Percentiles rank a stretch among this genome's conserved stretches.
Evolutionary conservation across 30 jellyfish, hydroid and myxozoan species (phyloP).

Genomic region (Nemopilema nomurai): DNA sequence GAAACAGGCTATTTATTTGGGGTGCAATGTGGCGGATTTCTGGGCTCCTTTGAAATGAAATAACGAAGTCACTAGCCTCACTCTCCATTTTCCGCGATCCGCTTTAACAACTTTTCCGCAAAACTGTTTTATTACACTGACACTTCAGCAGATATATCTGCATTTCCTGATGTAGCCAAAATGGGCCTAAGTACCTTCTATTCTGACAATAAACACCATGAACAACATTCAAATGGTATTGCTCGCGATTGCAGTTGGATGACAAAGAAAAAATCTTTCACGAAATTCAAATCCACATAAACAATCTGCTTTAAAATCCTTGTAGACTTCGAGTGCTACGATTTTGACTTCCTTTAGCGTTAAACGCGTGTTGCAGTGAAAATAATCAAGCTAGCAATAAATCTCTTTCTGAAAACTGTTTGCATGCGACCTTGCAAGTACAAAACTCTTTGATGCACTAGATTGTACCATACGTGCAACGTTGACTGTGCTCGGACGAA

Average conservation of each 20-base stretch:
- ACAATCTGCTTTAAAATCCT: background rate
- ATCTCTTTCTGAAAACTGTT: background rate
- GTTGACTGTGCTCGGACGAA: background rate
- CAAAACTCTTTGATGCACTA: background rate
- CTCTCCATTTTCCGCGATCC: background rate
- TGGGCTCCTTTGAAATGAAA: constrained; percentile 31
- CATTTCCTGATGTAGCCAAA: background rate
- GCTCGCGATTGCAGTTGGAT: too few relatives aligned
- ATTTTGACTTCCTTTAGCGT: background rate
- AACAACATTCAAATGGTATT: background rate
- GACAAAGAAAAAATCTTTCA: background rate
- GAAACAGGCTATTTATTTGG: constrained; percentile 18
- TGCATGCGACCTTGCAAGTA: background rate
- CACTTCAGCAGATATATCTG: background rate
- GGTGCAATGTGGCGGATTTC: constrained; percentile 11
- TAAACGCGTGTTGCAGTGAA: background rate
- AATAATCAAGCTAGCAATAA: background rate
- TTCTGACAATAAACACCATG: background rate
- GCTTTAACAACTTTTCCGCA: background rate
- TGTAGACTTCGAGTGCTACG: too few relatives aligned
- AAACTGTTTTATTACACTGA: background rate
- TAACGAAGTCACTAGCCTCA: constrained; percentile 54
- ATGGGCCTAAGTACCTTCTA: background rate
- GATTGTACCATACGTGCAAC: background rate
- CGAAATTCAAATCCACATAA: background rate